Conservation (phyloP, 2,797 vertebrate species). For the Diplodus sargus region DNA sequence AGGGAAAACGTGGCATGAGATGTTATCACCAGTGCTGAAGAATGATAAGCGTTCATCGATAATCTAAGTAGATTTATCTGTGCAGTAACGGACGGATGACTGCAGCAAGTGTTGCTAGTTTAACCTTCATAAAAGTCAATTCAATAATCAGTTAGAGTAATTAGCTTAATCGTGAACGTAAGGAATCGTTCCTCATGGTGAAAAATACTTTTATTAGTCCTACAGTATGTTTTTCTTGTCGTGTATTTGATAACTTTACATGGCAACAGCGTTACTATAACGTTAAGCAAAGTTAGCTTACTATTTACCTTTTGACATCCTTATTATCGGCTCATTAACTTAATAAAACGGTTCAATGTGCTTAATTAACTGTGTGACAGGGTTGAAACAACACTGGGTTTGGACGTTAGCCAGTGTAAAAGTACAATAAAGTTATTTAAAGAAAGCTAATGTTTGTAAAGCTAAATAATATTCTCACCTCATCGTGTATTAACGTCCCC, state of each 20-base stretch:
- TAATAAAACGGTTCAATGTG: neutral
- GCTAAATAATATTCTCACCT: conserved; percentile 36
- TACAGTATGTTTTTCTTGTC: rapidly evolving
- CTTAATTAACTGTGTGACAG: neutral
- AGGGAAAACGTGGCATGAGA: neutral
- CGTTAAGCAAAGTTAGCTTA: neutral
- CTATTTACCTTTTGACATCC: neutral
- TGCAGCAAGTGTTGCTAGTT: neutral
- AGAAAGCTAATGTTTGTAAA: too few relatives aligned
- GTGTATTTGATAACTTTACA: neutral
- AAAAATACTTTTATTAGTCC: neutral
- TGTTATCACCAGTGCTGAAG: neutral
- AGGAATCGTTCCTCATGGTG: neutral
- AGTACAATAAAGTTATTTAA: neutral
- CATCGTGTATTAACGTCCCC: conserved; percentile 21
- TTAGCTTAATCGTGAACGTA: neutral
- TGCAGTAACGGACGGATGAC: too few relatives aligned
- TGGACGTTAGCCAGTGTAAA: neutral
- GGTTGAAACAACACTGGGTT: neutral
- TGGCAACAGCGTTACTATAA: neutral
- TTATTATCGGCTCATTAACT: neutral
- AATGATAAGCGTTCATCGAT: conserved; percentile 3
- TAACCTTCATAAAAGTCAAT: neutral
- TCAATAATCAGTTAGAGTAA: neutral
- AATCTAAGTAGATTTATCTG: neutral